phyloP scores from a whole-genome alignment of 2,113 vertebrate genomes.

The Cyanistes caeruleus region DNA sequence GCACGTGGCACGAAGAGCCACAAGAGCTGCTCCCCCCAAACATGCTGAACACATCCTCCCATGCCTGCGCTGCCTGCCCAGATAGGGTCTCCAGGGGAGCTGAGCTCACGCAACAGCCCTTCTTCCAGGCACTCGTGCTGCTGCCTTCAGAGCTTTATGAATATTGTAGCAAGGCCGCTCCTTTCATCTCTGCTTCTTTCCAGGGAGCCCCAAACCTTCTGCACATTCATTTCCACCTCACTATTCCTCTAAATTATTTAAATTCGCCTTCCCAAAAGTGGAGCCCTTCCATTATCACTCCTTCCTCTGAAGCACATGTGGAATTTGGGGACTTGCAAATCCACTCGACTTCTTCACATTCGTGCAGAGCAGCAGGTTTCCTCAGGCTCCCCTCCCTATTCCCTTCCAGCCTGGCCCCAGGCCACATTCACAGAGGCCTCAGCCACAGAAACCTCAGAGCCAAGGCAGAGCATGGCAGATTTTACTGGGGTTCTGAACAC shows the following conservation, averaged over 20 bases:
- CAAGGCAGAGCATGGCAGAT: neutral
- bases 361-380: neutral
- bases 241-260: constrained; percentile 62
- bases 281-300: constrained; percentile 33
- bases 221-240: constrained; percentile 54
- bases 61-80: fast-evolving
- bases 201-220: constrained; percentile 53
- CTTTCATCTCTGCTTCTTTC: constrained; percentile 54
- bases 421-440: neutral
- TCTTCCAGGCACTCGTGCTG: neutral
- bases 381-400: neutral
- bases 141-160: constrained; percentile 54
- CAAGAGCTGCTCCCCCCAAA: neutral
- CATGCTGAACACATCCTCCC: neutral
- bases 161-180: constrained; percentile 47
- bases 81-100: neutral
- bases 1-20: fast-evolving
- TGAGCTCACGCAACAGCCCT: neutral
- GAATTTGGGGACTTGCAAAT: constrained; percentile 36
- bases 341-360: neutral
- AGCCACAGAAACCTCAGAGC: neutral
- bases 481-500: neutral
- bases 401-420: neutral
- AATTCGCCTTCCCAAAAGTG: neutral
- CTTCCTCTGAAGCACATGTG: neutral